phyloP scores from a whole-genome alignment of 2,888 invertebrate genomes.

The Odontocerum albicorne region DNA sequence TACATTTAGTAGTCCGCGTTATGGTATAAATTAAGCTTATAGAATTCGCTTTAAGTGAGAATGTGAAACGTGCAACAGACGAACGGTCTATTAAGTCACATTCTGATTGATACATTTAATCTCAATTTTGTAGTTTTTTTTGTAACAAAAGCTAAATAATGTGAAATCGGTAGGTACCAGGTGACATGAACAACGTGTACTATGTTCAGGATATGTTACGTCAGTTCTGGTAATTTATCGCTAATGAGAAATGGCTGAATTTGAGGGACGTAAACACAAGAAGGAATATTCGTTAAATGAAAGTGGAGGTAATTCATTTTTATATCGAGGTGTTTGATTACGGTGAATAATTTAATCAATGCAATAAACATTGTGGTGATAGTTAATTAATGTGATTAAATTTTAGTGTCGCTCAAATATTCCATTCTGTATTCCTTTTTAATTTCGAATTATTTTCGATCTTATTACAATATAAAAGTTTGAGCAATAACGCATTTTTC shows the following conservation, averaged over 20 bases:
- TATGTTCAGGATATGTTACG: slow-evolving; percentile 53
- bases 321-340: slow-evolving; percentile 12
- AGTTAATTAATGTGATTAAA: slow-evolving; percentile 1
- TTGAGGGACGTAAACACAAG: slow-evolving; percentile 56
- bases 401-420: slow-evolving; percentile 12
- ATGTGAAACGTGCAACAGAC: too few species aligned
- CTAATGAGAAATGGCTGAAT: slow-evolving; percentile 58
- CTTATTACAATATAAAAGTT: slow-evolving; percentile 20
- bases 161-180: slow-evolving; percentile 7
- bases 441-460: slow-evolving; percentile 7
- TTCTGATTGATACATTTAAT: too few species aligned
- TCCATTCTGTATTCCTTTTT: slow-evolving; percentile 10
- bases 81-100: too few species aligned
- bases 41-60: too few species aligned
- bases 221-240: slow-evolving; percentile 54
- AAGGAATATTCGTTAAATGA: slow-evolving; percentile 51
- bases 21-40: too few species aligned
- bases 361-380: slow-evolving; percentile 5
- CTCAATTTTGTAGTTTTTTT: too few species aligned
- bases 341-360: slow-evolving; percentile 12
- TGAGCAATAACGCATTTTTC: slow-evolving; percentile 25
- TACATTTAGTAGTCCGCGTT: too few species aligned
- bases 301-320: slow-evolving; percentile 53
- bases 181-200: slow-evolving; percentile 37
- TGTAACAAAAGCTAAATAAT: too few species aligned